phyloP scores from a whole-genome alignment of 2,797 vertebrate genomes.

The Lithobates sylvaticus region DNA sequence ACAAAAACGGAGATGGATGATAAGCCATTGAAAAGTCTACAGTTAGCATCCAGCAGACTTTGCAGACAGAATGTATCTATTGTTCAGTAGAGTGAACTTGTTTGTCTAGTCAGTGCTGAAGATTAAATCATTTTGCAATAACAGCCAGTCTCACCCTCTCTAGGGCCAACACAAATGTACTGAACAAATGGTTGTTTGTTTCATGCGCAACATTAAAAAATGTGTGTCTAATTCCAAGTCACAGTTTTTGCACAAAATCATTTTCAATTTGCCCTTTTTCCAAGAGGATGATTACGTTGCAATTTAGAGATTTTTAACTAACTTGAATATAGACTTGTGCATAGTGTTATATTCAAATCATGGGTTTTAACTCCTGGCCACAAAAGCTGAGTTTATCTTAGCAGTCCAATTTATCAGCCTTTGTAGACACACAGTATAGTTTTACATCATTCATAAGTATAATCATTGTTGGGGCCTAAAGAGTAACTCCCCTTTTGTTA shows the following conservation, averaged over 20 bases:
- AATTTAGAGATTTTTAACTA: slow-evolving; percentile 7
- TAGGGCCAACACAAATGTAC: slow-evolving; percentile 40
- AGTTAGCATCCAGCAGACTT: background rate
- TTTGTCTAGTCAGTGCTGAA: slow-evolving; percentile 39
- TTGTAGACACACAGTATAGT: background rate
- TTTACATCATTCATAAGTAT: background rate
- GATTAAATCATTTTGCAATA: slow-evolving; percentile 53
- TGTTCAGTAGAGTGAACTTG: slow-evolving; percentile 39
- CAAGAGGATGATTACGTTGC: slow-evolving; percentile 33
- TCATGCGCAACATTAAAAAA: slow-evolving; percentile 31
- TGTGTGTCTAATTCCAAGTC: slow-evolving; percentile 43
- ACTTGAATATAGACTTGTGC: background rate
- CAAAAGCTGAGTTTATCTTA: background rate
- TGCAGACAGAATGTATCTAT: slow-evolving; percentile 29
- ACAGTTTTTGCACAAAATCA: slow-evolving; percentile 34
- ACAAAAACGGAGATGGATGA: background rate
- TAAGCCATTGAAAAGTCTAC: background rate
- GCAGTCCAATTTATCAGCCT: background rate
- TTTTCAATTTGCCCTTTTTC: slow-evolving; percentile 27
- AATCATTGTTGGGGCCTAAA: background rate
- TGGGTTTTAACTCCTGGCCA: background rate
- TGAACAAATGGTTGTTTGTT: slow-evolving; percentile 48
- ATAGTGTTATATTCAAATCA: background rate
- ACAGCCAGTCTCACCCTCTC: slow-evolving; percentile 10
- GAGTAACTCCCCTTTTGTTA: too few relatives aligned